Base-by-base conservation (phyloP, 2,888 invertebrate genomes). In the Dryocosmus kuriphilus region DNA sequence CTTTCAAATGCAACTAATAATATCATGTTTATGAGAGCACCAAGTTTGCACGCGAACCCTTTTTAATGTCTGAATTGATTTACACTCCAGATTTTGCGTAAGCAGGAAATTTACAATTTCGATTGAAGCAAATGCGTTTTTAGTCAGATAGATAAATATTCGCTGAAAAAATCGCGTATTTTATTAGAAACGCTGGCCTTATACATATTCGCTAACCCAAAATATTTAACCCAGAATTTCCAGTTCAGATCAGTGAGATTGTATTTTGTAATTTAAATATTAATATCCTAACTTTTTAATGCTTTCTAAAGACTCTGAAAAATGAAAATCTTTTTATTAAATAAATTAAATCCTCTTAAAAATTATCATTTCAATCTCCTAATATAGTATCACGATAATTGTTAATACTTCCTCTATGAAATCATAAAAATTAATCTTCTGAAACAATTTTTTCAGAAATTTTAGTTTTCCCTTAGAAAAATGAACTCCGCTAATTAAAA, bases 81-180 rank as follows among this genome's bases (percentile, higher is more conserved):
- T 60, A 60, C 60, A 60, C 0, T 22, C 16, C 27, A 14, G 24
- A 27, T 60, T 60, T 60, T 16, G 22, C 60, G 27, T 22, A 55
- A n/a, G 55, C 55, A 55, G 55, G 60, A 65, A 65, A 65, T 65
- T 24, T 65, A 65, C 65, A 38, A 38, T 65, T 38, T 27, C 38
- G 16, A 41, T 38, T 24, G 38, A 65, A 16, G 24, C 38, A 41
- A 65, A 65, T 65, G 24, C 38, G 65, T 65, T 65, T 38, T 38
- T 16, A 24, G 38, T 16, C 24, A 24, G 5, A 38, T 16, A 38
- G 16, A 65, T 65, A 41, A 65, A 65, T 65, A 65, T 65, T 41
- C 41, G 38, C 24, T 22, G 38, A 65, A 41, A 65, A 16, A 65
- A 24, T 65, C 41, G 16, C 5, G 11, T 24, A 65, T 38, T 65